Conservation (phyloP, 2,113 vertebrate species). For the Vanacampus margaritifer region DNA sequence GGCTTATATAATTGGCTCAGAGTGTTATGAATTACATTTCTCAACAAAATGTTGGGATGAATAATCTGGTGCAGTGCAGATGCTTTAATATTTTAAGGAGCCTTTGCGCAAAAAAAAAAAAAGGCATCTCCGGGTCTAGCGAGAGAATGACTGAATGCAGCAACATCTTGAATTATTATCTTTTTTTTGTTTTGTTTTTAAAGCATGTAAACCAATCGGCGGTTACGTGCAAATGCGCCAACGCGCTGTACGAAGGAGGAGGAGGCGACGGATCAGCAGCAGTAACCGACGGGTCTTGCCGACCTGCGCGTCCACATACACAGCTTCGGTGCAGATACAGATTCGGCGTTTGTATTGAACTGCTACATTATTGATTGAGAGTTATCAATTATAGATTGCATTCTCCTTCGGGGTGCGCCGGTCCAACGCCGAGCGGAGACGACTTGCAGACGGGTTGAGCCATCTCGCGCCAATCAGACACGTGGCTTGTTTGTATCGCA, state of each 20-base stretch:
- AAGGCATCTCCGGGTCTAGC: slow-evolving; percentile 41
- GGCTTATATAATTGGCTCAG: slow-evolving; percentile 57
- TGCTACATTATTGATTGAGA: slow-evolving; percentile 66
- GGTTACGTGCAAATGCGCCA: slow-evolving; percentile 31
- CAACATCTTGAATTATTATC: slow-evolving; percentile 62
- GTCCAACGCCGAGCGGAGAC: slow-evolving; percentile 49
- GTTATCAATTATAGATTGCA: slow-evolving; percentile 62
- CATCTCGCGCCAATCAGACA: slow-evolving; percentile 31
- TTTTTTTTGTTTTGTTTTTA: slow-evolving; percentile 45
- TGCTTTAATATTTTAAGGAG: slow-evolving; percentile 67
- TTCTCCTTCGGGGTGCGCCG: slow-evolving; percentile 46
- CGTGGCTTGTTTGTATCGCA: slow-evolving; percentile 30
- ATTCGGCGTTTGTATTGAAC: slow-evolving; percentile 65
- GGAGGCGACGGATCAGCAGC: slow-evolving; percentile 35
- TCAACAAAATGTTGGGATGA: slow-evolving; percentile 53
- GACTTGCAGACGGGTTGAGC: slow-evolving; percentile 37
- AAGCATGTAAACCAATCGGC: slow-evolving; percentile 43
- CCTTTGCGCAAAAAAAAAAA: slow-evolving; percentile 47
- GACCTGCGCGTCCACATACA: slow-evolving; percentile 33
- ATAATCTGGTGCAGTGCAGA: slow-evolving; percentile 72
- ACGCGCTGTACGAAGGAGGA: slow-evolving; percentile 14
- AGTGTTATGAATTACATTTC: slow-evolving; percentile 60
- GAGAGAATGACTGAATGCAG: slow-evolving; percentile 50
- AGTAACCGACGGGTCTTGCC: slow-evolving; percentile 26
- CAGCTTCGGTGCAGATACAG: slow-evolving; percentile 55